Conservation (phyloP, 1,140 invertebrate species). For the Hylaeus anthracinus region DNA sequence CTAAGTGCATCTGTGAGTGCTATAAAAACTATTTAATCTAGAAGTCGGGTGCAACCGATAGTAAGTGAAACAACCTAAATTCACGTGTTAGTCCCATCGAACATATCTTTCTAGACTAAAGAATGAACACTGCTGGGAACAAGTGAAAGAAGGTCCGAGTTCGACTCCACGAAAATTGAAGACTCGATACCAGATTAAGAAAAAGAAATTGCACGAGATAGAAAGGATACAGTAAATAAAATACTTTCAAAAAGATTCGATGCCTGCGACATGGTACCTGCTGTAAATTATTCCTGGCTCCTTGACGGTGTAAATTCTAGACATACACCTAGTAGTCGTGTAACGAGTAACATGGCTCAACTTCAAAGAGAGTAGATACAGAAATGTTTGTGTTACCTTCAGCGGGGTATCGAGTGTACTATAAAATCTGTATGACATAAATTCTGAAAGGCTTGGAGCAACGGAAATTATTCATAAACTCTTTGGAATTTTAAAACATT, state of each 20-base stretch:
- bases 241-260: not conserved
- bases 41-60: too few relatives aligned
- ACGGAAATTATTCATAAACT: not conserved
- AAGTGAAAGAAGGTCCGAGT: too few relatives aligned
- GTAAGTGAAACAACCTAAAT: too few relatives aligned
- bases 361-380: not conserved
- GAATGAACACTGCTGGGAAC: too few relatives aligned
- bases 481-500: not conserved
- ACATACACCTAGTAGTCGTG: not conserved
- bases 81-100: too few relatives aligned
- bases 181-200: not conserved
- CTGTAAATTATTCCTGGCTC: not conserved
- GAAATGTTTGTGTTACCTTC: not conserved
- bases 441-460: not conserved
- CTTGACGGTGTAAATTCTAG: not conserved
- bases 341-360: constrained; percentile 1
- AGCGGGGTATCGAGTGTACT: not conserved
- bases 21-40: too few relatives aligned
- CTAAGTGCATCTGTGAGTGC: too few relatives aligned
- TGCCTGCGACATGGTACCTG: too few relatives aligned
- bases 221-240: not conserved
- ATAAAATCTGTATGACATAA: not conserved
- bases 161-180: not conserved
- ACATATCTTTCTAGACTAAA: too few relatives aligned
- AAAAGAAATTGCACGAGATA: not conserved